Base-by-base conservation (phyloP, 2,888 invertebrate genomes). In the Leucophora obtusa region DNA sequence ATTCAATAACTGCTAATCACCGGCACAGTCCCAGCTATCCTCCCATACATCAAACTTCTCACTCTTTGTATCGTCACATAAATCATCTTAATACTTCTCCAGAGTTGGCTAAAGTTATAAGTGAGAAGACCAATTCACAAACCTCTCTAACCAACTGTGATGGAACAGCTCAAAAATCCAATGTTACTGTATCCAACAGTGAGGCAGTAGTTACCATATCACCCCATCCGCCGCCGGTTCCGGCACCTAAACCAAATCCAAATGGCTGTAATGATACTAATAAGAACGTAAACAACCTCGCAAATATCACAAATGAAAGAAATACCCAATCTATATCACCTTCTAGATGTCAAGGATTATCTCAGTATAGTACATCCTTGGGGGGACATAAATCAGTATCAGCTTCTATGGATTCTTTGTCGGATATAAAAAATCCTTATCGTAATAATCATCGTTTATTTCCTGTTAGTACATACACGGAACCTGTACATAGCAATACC, bases 381-480 rank as follows among this genome's bases (percentile, higher is more conserved):
- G 51, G 75, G 2, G 66, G 62, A 10, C 79, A 76, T 38, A 74
- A 79, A 28, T 80, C 83, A 4, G 72, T 80, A 8, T 72, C 84
- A 0, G 75, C 80, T 9, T 78, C 80, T 38, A 74, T 75, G 74
- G 77, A 77, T 53, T 78, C 82, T 69, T 82, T 83, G 70, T 71
- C 84, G 14, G 81, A 82, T 82, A 77, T 83, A 77, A 81, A 85
- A 80, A 38, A 85, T 59, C 85, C 90, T 79, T 88, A 90, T 87
- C 89, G 91, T 86, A 89, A 89, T 85, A 90, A 91, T 86, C 89
- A 90, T 84, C 88, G 94, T 82, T 90, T 95, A 76, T 95, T 94
- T 88, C 93, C 95, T 5, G 92, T 94, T 60, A 93, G 93, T 87
- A 94, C 94, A 11, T 94, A 93, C 87, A 93, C 94, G 0, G 93